These are phyloP conservation scores for Trissolcus japonicus DNA, from an alignment of 2,888 invertebrate genomes.

Conservation along the genomic window DNA sequence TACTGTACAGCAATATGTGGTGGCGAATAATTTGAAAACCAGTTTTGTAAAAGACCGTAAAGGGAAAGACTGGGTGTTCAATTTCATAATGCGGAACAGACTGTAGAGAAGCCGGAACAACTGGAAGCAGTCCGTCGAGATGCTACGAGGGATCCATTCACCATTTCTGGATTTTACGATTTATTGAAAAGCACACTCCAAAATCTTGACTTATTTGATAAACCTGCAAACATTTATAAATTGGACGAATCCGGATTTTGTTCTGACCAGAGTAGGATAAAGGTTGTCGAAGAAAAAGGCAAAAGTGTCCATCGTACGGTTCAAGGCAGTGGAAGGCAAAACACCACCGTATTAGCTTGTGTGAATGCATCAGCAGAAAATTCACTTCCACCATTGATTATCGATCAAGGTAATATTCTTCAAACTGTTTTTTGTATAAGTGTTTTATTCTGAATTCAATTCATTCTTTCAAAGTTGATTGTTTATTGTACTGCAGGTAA, in stretches of 20 bases:
- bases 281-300: not conserved
- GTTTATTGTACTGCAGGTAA: too few species aligned
- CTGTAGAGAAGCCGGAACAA: conserved; percentile 13
- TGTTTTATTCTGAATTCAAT: too few species aligned
- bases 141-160: conserved; percentile 20
- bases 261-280: not conserved
- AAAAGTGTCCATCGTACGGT: conserved; percentile 8
- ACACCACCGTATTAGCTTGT: conserved; percentile 18
- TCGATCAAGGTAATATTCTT: conserved; percentile 11
- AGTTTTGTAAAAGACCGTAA: not conserved
- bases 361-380: conserved; percentile 1
- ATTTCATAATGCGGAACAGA: conserved; percentile 14
- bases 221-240: conserved; percentile 14
- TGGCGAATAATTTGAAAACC: conserved; percentile 6
- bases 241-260: conserved; percentile 20
- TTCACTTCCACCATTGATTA: conserved; percentile 18
- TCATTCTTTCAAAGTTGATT: too few species aligned
- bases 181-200: not conserved
- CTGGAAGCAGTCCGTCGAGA: conserved; percentile 9
- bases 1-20: conserved; percentile 11
- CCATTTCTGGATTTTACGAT: conserved; percentile 23
- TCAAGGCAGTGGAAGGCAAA: conserved; percentile 18
- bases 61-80: conserved; percentile 9
- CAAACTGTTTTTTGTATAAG: too few species aligned
- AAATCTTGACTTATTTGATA: conserved; percentile 11